Percentiles rank a stretch among this genome's conserved stretches.
Conservation (phyloP, 2,888 invertebrate species). For the Ophion obscuratus region DNA sequence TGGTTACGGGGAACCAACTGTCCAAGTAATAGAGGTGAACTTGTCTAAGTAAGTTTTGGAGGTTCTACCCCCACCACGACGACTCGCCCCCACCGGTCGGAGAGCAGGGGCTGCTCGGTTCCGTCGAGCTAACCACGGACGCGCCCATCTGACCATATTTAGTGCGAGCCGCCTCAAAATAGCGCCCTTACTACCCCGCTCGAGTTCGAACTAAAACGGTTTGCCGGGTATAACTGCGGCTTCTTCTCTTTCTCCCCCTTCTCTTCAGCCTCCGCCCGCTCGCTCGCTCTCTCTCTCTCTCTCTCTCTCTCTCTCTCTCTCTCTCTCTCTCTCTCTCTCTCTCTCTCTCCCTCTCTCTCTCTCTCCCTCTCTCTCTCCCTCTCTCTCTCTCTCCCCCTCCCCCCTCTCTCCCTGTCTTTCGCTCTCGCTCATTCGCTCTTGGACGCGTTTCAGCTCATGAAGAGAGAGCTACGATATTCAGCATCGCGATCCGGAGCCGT, state of each 20-base stretch:
- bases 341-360: neutral
- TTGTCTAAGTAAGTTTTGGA: constrained; percentile 83
- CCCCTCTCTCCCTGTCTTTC: neutral
- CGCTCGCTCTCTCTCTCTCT: constrained; percentile 15
- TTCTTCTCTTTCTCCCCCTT: constrained; percentile 30
- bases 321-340: neutral
- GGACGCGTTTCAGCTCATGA: neutral
- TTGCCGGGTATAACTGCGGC: constrained; percentile 70
- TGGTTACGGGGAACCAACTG: constrained; percentile 83
- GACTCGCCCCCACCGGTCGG: constrained; percentile 51
- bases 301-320: constrained; percentile 11
- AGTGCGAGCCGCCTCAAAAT: constrained; percentile 83
- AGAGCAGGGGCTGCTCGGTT: constrained; percentile 77
- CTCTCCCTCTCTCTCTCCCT: constrained; percentile 7
- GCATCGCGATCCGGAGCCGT: neutral
- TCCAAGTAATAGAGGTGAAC: constrained; percentile 81
- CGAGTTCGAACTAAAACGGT: constrained; percentile 81
- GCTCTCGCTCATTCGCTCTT: neutral
- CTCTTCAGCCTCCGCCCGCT: constrained; percentile 42
- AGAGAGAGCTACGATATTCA: neutral
- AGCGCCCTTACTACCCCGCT: constrained; percentile 76
- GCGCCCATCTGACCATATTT: constrained; percentile 83
- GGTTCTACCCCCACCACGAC: constrained; percentile 77
- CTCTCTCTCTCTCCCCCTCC: neutral
- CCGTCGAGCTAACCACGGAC: constrained; percentile 78